A percentile compares a stretch with the other conserved stretches of the same genome.
Evolutionary conservation across 2,797 vertebrate genomes (phyloP).

Genomic region (Moxostoma hubbsi): DNA sequence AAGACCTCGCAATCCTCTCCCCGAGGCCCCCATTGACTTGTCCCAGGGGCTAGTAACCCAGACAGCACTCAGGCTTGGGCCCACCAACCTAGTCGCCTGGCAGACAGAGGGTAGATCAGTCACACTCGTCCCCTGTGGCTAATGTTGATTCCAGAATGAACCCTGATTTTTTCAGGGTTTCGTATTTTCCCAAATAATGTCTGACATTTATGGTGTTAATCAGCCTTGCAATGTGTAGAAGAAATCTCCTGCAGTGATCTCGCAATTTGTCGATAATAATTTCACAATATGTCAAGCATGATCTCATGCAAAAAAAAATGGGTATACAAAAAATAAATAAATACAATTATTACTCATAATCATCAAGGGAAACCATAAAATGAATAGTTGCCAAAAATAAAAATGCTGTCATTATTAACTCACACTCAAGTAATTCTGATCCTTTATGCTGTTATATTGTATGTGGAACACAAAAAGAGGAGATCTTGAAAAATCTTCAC

Average conservation of each 20-base stretch:
- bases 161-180: constrained; percentile 30
- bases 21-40: constrained; percentile 50
- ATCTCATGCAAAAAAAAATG: neutral
- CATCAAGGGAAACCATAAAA: neutral
- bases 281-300: neutral
- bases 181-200: too few relatives aligned
- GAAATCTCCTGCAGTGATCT: neutral
- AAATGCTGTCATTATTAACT: too few relatives aligned
- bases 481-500: too few relatives aligned
- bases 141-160: constrained; percentile 32
- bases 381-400: too few relatives aligned
- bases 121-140: constrained; percentile 45
- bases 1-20: constrained; percentile 31
- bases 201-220: too few relatives aligned
- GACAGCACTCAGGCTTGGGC: constrained; percentile 48
- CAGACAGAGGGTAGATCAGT: constrained; percentile 50
- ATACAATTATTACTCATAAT: neutral
- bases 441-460: too few relatives aligned
- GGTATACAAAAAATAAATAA: neutral
- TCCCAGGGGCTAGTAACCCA: constrained; percentile 51
- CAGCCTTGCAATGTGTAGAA: neutral
- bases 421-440: too few relatives aligned
- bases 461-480: too few relatives aligned
- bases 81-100: constrained; percentile 22
- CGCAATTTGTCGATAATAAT: neutral